Base-by-base conservation (phyloP, 2,113 vertebrate species). In the Pimephales promelas region DNA sequence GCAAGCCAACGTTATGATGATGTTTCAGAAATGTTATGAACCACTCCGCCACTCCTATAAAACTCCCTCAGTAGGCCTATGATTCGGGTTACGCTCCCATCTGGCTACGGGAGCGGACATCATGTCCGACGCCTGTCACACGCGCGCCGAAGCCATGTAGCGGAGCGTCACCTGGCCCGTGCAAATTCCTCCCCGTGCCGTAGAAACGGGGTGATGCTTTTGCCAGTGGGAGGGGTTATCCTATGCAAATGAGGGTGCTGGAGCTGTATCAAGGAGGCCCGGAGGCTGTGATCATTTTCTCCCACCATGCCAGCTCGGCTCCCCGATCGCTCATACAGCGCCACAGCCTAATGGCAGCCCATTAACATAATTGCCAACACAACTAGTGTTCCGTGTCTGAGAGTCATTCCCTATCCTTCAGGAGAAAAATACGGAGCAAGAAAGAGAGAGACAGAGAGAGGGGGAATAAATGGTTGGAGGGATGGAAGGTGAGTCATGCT, bases 341-440 rank as follows among this genome's bases (percentile, higher is more conserved):
- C 97, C 96, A 96, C 96, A 96, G 95, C 95, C 96, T 98, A 97
- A 98, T 98, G 96, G 95, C 95, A 95, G 95, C 91, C 96, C 96
- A 98, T 98, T 98, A 98, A 97, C 96, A 96, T 97, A 97, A 98
- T 96, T 97, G 96, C 96, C 95, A 96, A 95, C 96, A 96, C 96
- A 95, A 96, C 95, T 95, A 96, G 96, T 96, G 96, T 97, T 97
- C 96, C 95, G 93, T 96, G 95, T 97, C 96, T 96, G 95, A 94
- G 94, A 96, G 95, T 93, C 94, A 94, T 96, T 97, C 94, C 94
- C 94, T 94, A 95, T 94, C 95, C 95, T 96, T 89, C 88, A 61
- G 56, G 57, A 82, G 66, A 79, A 81, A 88, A 90, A 85, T 74
- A 77, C 34, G 9, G 31, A 77, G 52, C 14, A 9, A 24, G 66